A percentile compares a stretch with the other conserved stretches of the same genome.
phyloP scores from a whole-genome alignment of 2,113 vertebrate species.

The Dromas ardeola region DNA sequence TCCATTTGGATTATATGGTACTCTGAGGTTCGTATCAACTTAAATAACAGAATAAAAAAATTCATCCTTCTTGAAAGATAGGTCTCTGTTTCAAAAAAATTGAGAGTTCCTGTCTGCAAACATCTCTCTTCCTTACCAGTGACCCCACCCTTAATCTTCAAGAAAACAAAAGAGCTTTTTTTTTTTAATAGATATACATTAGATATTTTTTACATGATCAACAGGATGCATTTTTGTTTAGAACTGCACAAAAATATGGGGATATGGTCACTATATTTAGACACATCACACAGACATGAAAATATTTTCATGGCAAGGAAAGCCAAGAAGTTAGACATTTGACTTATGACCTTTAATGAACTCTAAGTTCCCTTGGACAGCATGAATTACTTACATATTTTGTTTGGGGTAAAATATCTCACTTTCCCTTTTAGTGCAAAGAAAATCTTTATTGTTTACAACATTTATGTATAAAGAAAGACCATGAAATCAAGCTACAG shows the following conservation, averaged over 20 bases:
- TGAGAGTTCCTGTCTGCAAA: constrained; percentile 30
- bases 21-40: background rate
- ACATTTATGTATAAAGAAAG: background rate
- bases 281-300: background rate
- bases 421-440: background rate
- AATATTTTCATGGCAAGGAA: background rate
- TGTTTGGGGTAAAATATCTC: background rate
- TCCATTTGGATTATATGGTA: background rate
- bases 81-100: background rate
- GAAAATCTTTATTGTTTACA: background rate
- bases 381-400: background rate
- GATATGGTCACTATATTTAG: background rate
- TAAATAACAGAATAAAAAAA: background rate
- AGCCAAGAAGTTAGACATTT: background rate
- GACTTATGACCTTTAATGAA: background rate
- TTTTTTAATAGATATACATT: background rate
- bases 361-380: background rate
- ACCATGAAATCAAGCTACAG: background rate
- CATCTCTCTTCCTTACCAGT: constrained; percentile 26
- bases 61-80: background rate
- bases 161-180: background rate
- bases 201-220: constrained; percentile 33
- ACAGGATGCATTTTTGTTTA: constrained; percentile 60
- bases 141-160: background rate
- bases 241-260: background rate